These are phyloP conservation scores for Schlechtendalia chinensis DNA, from an alignment of 1,140 invertebrate species.

Conservation along the genomic window DNA sequence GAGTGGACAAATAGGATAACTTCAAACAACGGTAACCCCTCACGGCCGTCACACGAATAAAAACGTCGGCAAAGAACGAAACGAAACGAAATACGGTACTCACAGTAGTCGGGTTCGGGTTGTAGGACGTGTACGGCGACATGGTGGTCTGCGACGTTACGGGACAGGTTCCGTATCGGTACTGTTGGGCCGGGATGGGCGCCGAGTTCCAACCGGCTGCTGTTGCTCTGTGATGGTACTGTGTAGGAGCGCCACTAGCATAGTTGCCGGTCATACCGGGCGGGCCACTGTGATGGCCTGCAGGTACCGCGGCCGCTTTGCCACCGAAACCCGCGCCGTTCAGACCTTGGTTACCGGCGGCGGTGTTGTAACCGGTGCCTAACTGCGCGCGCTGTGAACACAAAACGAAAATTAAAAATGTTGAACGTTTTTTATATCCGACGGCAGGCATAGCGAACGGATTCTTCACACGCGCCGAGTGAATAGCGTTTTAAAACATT, in stretches of 20 bases:
- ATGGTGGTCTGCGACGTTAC: conserved; percentile 27
- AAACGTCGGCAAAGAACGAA: too few relatives aligned
- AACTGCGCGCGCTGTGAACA: conserved; percentile 24
- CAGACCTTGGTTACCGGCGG: conserved; percentile 29
- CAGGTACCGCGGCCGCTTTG: conserved; percentile 22
- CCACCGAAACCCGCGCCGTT: conserved; percentile 20
- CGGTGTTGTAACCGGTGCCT: conserved; percentile 20
- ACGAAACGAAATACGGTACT: not conserved
- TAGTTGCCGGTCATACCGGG: conserved; percentile 47
- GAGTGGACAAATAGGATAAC: too few relatives aligned
- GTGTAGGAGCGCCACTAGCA: conserved; percentile 49
- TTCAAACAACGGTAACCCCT: too few relatives aligned
- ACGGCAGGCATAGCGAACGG: too few relatives aligned
- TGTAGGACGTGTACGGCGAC: conserved; percentile 44
- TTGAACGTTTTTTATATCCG: too few relatives aligned
- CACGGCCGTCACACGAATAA: too few relatives aligned
- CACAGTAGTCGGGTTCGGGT: conserved; percentile 28
- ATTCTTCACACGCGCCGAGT: too few relatives aligned
- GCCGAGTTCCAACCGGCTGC: conserved; percentile 30
- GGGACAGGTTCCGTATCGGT: conserved; percentile 40
- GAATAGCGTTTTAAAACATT: too few relatives aligned
- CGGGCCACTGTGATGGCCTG: conserved; percentile 45
- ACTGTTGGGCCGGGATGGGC: conserved; percentile 33
- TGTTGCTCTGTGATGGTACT: conserved; percentile 40
- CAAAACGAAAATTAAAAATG: too few relatives aligned